Evolutionary conservation across 2,888 invertebrate species (phyloP), one percentile per base, ranked within the genome.

Genomic region (Pelosia muscerda): DNA sequence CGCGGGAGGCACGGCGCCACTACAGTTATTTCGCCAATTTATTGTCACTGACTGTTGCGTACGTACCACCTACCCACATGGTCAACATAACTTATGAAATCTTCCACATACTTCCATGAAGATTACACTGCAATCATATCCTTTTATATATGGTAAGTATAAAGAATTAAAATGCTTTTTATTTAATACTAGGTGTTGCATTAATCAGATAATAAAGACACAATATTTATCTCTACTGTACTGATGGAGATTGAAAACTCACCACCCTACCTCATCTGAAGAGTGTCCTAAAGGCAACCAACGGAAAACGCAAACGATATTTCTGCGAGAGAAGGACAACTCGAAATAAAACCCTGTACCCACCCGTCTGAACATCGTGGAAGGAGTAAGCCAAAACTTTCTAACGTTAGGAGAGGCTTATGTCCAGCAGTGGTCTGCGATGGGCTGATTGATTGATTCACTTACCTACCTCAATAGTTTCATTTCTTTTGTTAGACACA

Each of bases 1-100:
- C 90, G 92, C 88, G 91, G 90, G 89, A 90, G 92, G 87, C 76
- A 71, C 81, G 90, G 86, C 89, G 90, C 89, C 89, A 84, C 79
- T 80, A 84, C 85, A 85, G 88, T 89, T 90, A 86, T 85, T 86
- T 87, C 76, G 79, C 81, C 82, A 84, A 87, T 87, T 88, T 86
- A 81, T 81, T 63, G 79, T 72, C 72, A 73, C 69, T 69, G 73
- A 68, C 68, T 69, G 71, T 72, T 71, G 74, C 70, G 73, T 66
- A 67, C 59, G 63, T 65, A 57, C 53, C 28, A 65, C 59, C 77
- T 75, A 73, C 72, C 72, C 63, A 76, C 78, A 49, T 19, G n/a
- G 19, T 26, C 25, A 26, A 49, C 23, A 70, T 68, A 72, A 68
- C 66, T 69, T 64, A 63, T 63, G 65, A 68, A 73, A 75, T 65